These are phyloP conservation scores for Prionace glauca DNA, from an alignment of 2,797 vertebrate genomes.

Conservation along the genomic window DNA sequence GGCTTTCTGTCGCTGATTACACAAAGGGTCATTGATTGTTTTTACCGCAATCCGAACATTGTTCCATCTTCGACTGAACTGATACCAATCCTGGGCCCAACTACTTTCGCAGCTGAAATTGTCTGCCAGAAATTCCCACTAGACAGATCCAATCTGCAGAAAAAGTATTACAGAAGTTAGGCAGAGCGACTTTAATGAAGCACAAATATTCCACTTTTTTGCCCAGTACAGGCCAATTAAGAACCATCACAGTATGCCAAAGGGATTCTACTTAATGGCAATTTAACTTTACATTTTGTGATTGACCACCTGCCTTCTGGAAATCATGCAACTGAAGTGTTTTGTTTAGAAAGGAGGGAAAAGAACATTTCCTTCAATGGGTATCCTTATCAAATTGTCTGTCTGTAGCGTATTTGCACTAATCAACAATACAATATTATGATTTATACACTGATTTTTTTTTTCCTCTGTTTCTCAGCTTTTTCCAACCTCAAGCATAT, in stretches of 20 bases:
- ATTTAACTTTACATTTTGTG: background rate
- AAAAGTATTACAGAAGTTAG: slow-evolving; percentile 18
- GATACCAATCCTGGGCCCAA: background rate
- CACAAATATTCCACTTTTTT: background rate
- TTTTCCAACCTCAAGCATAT: background rate
- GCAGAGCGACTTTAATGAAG: background rate
- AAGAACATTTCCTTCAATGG: background rate
- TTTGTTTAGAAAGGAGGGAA: background rate
- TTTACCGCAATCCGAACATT: background rate
- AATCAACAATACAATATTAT: background rate
- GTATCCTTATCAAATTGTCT: background rate
- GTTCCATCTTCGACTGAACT: background rate
- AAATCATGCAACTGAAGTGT: background rate
- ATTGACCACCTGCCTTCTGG: background rate
- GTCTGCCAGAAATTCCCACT: background rate
- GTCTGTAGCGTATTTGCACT: background rate
- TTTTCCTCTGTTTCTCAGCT: background rate
- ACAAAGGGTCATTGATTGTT: background rate
- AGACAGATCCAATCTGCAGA: background rate
- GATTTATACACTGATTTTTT: background rate
- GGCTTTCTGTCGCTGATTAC: background rate
- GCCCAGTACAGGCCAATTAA: background rate
- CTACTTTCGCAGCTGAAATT: background rate
- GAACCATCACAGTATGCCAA: background rate
- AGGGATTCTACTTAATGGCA: background rate